Conservation (phyloP, 2,113 vertebrate genomes). For the Lophius piscatorius region DNA sequence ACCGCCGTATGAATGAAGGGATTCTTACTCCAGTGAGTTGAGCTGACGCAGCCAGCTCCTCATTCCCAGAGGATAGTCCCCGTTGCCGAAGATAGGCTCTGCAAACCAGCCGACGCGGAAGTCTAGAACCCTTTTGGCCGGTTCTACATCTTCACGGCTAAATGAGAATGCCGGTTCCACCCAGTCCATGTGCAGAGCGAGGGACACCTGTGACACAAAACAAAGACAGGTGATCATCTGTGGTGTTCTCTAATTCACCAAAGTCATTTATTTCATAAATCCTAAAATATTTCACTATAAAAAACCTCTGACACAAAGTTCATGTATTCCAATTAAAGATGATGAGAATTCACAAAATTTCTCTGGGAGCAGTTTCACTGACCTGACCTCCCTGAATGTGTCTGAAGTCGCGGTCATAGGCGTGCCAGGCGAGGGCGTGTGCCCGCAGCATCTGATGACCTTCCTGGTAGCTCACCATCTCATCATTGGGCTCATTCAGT, state of each 20-base stretch:
- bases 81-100: slow-evolving; percentile 91
- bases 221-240: neutral
- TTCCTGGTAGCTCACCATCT: slow-evolving; percentile 84
- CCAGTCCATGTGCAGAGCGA: slow-evolving; percentile 93
- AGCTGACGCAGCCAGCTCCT: slow-evolving; percentile 87
- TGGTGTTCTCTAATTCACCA: no score
- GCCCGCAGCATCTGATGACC: slow-evolving; percentile 91
- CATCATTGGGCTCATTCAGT: slow-evolving; percentile 87
- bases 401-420: slow-evolving; percentile 88
- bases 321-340: no score
- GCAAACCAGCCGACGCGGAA: slow-evolving; percentile 93
- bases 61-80: slow-evolving; percentile 91
- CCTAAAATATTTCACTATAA: neutral
- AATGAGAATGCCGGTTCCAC: slow-evolving; percentile 92
- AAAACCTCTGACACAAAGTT: neutral
- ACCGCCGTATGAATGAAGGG: neutral
- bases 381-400: slow-evolving; percentile 84
- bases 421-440: slow-evolving; percentile 89
- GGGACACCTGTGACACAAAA: slow-evolving; percentile 78
- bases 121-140: slow-evolving; percentile 88
- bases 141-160: slow-evolving; percentile 85
- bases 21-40: slow-evolving; percentile 76
- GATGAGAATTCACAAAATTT: no score
- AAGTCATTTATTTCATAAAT: no score
- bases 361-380: neutral